These are phyloP conservation scores for Sakesphorus luctuosus DNA, from an alignment of 2,113 vertebrate species.

Conservation along the genomic window DNA sequence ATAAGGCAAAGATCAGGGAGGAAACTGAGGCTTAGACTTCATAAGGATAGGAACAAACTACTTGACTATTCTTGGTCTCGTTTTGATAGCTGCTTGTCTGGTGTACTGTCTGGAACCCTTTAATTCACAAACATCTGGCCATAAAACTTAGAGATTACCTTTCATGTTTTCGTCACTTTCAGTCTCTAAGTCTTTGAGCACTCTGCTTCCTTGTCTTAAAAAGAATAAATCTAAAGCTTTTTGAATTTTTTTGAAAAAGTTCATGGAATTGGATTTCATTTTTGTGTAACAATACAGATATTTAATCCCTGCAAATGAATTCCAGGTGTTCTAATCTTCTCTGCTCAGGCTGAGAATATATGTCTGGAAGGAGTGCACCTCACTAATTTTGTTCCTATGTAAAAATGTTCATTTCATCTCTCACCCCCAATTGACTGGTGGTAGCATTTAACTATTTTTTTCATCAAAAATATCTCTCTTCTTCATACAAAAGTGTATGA, in stretches of 20 bases:
- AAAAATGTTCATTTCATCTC: not conserved
- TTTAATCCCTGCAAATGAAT: conserved; percentile 26
- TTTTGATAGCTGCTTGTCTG: conserved; percentile 16
- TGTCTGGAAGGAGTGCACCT: not conserved
- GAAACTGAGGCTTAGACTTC: not conserved
- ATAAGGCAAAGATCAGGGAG: not conserved
- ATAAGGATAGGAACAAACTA: not conserved
- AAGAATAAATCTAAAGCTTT: conserved; percentile 41
- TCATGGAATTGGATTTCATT: conserved; percentile 34
- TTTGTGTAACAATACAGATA: conserved; percentile 14
- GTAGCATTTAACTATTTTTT: not conserved
- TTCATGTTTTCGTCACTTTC: conserved; percentile 54
- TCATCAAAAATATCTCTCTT: not conserved
- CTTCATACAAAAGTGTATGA: not conserved
- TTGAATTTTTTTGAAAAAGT: conserved; percentile 14
- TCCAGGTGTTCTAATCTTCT: conserved; percentile 40
- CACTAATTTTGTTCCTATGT: not conserved
- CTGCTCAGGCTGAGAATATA: not conserved
- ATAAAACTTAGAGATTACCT: conserved; percentile 66
- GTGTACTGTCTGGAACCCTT: conserved; percentile 43
- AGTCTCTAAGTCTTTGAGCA: conserved; percentile 26
- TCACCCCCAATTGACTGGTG: fast-evolving
- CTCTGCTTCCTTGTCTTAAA: conserved; percentile 38
- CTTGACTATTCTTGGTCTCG: not conserved
- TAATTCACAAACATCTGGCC: conserved; percentile 69